Evolutionary conservation across 2,113 vertebrate species (phyloP).

Genomic region (Myodes glareolus): DNA sequence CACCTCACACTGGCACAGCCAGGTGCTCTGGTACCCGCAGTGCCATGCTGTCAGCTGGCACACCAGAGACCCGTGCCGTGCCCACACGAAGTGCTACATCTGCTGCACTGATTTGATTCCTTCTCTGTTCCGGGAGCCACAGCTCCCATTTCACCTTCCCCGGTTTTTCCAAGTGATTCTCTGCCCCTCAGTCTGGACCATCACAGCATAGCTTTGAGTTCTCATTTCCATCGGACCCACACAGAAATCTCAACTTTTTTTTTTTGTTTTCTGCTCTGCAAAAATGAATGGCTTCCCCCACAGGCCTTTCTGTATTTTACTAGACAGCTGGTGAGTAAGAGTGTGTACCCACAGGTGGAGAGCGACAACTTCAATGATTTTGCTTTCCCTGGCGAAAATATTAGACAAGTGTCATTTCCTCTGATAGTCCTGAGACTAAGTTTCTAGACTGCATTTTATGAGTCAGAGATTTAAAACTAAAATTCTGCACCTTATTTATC

Average conservation of each 20-base stretch:
- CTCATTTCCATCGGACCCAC: not conserved
- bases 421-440: not conserved
- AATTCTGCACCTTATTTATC: not conserved
- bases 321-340: not conserved
- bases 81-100: not conserved
- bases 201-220: not conserved
- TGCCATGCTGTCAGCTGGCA: not conserved
- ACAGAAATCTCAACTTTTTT: not conserved
- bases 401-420: not conserved
- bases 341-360: not conserved
- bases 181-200: not conserved
- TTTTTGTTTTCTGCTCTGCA: conserved; percentile 11
- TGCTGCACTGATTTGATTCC: not conserved
- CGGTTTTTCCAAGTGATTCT: not conserved
- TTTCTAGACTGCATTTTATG: conserved; percentile 5
- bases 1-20: not conserved
- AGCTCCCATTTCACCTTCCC: not conserved
- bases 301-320: not conserved
- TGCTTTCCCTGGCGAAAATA: not conserved
- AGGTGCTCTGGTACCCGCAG: not conserved
- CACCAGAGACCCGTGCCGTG: not conserved
- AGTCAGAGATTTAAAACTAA: not conserved
- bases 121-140: not conserved
- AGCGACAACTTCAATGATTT: not conserved
- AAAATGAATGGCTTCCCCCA: not conserved